Conservation (phyloP, 2,113 vertebrate genomes). For the Austrofundulus limnaeus region DNA sequence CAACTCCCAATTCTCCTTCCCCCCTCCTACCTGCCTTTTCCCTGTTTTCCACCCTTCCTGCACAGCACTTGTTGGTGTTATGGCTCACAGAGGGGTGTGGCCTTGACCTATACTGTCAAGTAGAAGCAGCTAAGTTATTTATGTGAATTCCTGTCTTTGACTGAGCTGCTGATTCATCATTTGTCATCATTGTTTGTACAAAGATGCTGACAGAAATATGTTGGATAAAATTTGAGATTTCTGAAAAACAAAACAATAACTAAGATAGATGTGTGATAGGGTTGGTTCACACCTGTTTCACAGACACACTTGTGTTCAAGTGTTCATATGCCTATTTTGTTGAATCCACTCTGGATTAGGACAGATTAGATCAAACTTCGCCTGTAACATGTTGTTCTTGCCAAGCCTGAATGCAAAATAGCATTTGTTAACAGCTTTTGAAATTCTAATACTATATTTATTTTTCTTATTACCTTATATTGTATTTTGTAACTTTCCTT, state of each 20-base stretch:
- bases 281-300: not conserved
- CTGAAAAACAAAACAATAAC: too few species aligned
- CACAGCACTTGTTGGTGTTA: slow-evolving; percentile 44
- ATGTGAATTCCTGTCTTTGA: slow-evolving; percentile 64
- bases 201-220: slow-evolving; percentile 25
- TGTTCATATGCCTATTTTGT: slow-evolving; percentile 48
- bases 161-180: slow-evolving; percentile 68
- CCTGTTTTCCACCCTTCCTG: slow-evolving; percentile 43
- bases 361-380: slow-evolving; percentile 74
- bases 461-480: not conserved
- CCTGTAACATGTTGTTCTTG: slow-evolving; percentile 48
- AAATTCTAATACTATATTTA: slow-evolving; percentile 3
- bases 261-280: too few species aligned
- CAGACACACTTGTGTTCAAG: slow-evolving; percentile 15
- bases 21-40: slow-evolving; percentile 29
- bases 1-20: slow-evolving; percentile 32
- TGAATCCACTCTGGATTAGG: slow-evolving; percentile 70
- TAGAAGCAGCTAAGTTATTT: slow-evolving; percentile 54
- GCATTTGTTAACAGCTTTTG: not conserved
- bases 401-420: slow-evolving; percentile 27
- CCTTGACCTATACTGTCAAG: slow-evolving; percentile 47
- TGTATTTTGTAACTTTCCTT: not conserved
- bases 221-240: too few species aligned
- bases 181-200: slow-evolving; percentile 59
- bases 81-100: slow-evolving; percentile 27